A percentile compares a stretch with the other conserved stretches of the same genome.
Evolutionary conservation across 1,140 invertebrate species (phyloP).

Genomic region (Apocrypta bakeri): DNA sequence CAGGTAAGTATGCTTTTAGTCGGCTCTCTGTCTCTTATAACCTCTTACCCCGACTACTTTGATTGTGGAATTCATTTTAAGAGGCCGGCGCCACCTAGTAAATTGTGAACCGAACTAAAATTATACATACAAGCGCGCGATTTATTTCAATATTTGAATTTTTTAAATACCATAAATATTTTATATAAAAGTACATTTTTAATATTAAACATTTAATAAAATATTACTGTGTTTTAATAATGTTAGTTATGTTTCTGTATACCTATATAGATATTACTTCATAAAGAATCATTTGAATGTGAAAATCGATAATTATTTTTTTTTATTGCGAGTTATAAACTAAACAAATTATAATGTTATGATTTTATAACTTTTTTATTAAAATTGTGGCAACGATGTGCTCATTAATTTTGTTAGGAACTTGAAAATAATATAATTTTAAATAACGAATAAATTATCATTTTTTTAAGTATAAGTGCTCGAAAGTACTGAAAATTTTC

Average conservation of each 20-base stretch:
- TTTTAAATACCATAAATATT: background rate
- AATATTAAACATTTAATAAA: background rate
- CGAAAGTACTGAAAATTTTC: too few relatives aligned
- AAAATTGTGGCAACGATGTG: background rate
- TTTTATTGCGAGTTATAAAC: too few relatives aligned
- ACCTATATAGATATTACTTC: too few relatives aligned
- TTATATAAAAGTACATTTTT: background rate
- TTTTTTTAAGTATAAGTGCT: too few relatives aligned
- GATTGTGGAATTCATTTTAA: background rate
- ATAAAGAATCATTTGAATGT: too few relatives aligned
- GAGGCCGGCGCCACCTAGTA: background rate
- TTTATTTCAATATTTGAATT: background rate
- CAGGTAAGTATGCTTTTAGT: conserved; percentile 76
- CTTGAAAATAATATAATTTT: too few relatives aligned
- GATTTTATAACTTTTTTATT: background rate
- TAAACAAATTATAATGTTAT: background rate
- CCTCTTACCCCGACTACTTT: background rate
- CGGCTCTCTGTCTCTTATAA: conserved; percentile 27
- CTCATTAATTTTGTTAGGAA: too few relatives aligned
- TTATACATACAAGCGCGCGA: background rate
- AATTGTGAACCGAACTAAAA: background rate
- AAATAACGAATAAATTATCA: too few relatives aligned
- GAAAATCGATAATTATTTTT: too few relatives aligned
- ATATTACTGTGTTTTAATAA: too few relatives aligned
- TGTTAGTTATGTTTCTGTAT: too few relatives aligned